Evolutionary conservation across 35 echinoderm and acorn worm species (phyloP).

Genomic region (Eucidaris tribuloides): DNA sequence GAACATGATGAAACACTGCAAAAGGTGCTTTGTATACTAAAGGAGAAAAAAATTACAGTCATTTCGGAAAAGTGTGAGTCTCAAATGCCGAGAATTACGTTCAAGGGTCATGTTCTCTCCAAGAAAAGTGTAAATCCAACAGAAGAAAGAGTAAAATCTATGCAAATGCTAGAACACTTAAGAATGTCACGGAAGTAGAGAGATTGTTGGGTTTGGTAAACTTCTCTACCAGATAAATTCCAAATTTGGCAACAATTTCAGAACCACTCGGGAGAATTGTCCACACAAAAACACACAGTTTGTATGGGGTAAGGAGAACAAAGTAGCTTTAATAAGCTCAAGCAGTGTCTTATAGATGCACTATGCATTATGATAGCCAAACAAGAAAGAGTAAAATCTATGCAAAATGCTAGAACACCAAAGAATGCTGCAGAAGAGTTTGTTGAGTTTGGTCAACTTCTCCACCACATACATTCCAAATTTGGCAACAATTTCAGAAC

Average conservation of each 20-base stretch:
- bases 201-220: too few relatives aligned
- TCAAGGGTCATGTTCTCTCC: conserved; percentile 63
- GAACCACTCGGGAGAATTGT: too few relatives aligned
- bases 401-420: conserved; percentile 34
- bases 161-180: too few relatives aligned
- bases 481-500: conserved; percentile 57
- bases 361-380: too few relatives aligned
- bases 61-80: conserved; percentile 59
- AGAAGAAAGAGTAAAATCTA: too few relatives aligned
- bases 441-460: conserved; percentile 66
- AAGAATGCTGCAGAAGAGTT: conserved; percentile 48
- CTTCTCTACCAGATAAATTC: too few relatives aligned
- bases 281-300: too few relatives aligned
- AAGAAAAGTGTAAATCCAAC: conserved; percentile 55
- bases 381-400: conserved; percentile 29
- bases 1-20: conserved; percentile 56
- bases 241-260: too few relatives aligned
- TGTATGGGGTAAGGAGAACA: too few relatives aligned
- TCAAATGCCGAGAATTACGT: conserved; percentile 38
- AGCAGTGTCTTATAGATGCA: too few relatives aligned
- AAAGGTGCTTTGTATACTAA: conserved; percentile 25
- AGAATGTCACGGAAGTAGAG: too few relatives aligned
- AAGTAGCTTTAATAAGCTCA: too few relatives aligned
- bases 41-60: conserved; percentile 51
- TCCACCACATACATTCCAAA: conserved; percentile 65